Evolutionary conservation across 2,888 invertebrate genomes (phyloP), one percentile per base, ranked within the genome.

Genomic region (Arctia plantaginis): DNA sequence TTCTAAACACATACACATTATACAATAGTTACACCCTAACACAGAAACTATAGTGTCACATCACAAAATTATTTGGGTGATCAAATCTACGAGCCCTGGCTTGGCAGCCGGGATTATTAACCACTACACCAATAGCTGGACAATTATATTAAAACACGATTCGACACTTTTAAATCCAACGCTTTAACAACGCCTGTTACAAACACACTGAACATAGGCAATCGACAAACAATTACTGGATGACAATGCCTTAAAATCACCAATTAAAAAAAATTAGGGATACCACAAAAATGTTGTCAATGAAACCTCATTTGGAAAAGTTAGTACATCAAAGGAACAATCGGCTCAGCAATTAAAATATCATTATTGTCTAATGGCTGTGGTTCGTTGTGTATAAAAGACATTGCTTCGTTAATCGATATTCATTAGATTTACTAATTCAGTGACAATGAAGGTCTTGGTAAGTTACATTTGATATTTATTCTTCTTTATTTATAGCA

Each of bases 371-470:
- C 12, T 72, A 59, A 82, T 82, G 66, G 41, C 27, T 59, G 65
- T 55, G 71, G 73, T 76, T 65, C 62, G 35, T 71, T 23, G n/a
- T 67, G 79, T 83, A 83, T 83, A 83, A 72, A 83, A 83, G 82
- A 70, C 71, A 69, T 70, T 12, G 35, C 51, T 47, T 59, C 62
- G 39, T 27, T 27, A 65, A 44, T 69, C 51, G 55, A 47, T 75
- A 80, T 79, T 82, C 74, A 44, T 72, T 72, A 75, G 71, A 39
- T 70, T 68, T 72, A 77, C 67, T 15, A n/a, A 3, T 75, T 67
- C 27, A 74, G 69, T 68, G 41, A 82, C 80, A 59, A 83, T 83
- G 83, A 82, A 84, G 74, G 73, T 70, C 69, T 67, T 82, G 80
- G 83, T 83, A 62, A 83, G 83, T 62, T 30, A 18, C 6, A 30